Conservation (phyloP, 1,140 invertebrate genomes). For the Drosophila yakuba region DNA sequence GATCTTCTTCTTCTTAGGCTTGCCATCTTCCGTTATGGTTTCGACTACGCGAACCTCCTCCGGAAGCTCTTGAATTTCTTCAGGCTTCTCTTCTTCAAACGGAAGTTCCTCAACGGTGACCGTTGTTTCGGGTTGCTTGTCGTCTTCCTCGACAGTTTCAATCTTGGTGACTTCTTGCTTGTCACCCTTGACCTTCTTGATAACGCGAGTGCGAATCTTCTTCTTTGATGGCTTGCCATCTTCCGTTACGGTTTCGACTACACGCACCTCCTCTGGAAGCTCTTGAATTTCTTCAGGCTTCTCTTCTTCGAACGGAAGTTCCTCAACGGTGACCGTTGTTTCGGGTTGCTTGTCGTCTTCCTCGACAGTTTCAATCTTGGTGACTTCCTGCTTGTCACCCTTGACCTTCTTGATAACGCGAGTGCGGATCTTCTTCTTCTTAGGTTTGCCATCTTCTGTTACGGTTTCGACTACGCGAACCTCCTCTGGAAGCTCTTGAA, state of each 20-base stretch:
- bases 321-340: not conserved
- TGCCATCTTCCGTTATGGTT: constrained; percentile 1
- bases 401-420: constrained; percentile 10
- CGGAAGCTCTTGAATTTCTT: constrained; percentile 4
- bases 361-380: constrained; percentile 5
- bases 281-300: not conserved
- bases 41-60: constrained; percentile 3
- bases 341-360: constrained; percentile 4
- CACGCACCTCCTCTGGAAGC: constrained; percentile 3
- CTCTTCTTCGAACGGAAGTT: not conserved
- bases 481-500: constrained; percentile 7
- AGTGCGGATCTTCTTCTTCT: constrained; percentile 10
- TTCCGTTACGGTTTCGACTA: constrained; percentile 23
- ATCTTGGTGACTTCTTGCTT: constrained; percentile 7
- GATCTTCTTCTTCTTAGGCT: constrained; percentile 14
- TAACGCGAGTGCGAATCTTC: constrained; percentile 80
- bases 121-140: not conserved
- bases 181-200: constrained; percentile 65
- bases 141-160: constrained; percentile 7
- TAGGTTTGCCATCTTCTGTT: not conserved
- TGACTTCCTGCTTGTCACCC: constrained; percentile 10
- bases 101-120: not conserved
- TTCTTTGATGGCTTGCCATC: constrained; percentile 72
- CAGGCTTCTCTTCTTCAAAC: not conserved
- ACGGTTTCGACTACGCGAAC: not conserved